Conservation (phyloP, 2,113 vertebrate species). For the Apaloderma vittatum region DNA sequence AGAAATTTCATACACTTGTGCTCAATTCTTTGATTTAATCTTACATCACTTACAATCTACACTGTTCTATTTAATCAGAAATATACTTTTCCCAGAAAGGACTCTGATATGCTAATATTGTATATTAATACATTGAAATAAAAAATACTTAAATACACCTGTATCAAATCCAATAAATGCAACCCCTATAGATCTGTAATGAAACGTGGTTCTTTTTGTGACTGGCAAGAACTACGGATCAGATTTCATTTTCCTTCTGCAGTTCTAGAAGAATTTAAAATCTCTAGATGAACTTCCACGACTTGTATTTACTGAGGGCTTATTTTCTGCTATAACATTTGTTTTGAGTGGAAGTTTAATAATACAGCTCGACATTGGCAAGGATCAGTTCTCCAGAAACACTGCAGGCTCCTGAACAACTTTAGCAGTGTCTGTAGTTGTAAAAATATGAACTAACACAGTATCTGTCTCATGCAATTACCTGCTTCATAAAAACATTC, state of each 20-base stretch:
- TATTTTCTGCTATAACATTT: neutral
- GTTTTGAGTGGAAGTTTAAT: neutral
- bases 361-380: neutral
- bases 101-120: neutral
- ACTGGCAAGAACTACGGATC: neutral
- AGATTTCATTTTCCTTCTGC: neutral
- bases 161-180: neutral
- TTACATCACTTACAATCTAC: neutral
- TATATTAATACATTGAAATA: neutral
- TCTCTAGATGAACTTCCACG: neutral
- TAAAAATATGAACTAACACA: neutral
- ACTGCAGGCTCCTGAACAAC: neutral
- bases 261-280: neutral
- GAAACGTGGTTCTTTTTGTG: neutral
- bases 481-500: neutral
- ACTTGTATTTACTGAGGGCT: neutral
- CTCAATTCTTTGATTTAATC: neutral
- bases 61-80: neutral
- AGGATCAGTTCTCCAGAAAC: neutral
- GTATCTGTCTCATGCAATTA: neutral
- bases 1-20: neutral
- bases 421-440: neutral
- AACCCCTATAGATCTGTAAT: neutral
- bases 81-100: neutral
- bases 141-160: neutral